These are phyloP conservation scores for Empidonax alnorum DNA, from an alignment of 2,113 vertebrate genomes.

Conservation along the genomic window DNA sequence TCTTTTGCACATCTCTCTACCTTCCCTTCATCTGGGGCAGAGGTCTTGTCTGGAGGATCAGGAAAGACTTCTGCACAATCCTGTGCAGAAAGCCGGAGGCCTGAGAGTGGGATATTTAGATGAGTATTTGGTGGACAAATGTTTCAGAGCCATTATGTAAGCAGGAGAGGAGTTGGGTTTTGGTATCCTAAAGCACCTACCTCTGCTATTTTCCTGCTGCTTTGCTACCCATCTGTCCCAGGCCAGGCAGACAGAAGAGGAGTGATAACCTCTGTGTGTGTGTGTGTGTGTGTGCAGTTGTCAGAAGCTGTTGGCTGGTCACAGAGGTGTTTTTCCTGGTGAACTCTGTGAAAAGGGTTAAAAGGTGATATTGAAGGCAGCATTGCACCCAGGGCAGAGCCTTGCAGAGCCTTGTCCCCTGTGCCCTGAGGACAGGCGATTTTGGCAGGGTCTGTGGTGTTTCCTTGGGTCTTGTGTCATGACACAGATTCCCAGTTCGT, in stretches of 20 bases:
- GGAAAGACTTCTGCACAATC: background rate
- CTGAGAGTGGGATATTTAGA: background rate
- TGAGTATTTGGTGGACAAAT: background rate
- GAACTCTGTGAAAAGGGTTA: background rate
- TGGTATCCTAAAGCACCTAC: background rate
- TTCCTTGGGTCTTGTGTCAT: background rate
- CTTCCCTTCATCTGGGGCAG: background rate
- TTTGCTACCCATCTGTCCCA: background rate
- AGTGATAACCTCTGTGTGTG: rapidly evolving
- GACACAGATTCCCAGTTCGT: background rate
- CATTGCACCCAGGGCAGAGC: background rate
- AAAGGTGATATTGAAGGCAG: background rate
- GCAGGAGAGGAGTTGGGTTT: background rate
- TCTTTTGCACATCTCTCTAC: background rate
- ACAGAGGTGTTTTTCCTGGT: background rate
- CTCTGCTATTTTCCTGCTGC: background rate
- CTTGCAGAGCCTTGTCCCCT: rapidly evolving
- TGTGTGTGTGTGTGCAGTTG: background rate
- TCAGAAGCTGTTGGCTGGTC: background rate
- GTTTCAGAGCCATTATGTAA: background rate
- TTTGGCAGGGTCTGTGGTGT: background rate
- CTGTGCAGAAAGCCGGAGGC: background rate
- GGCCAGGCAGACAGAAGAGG: background rate
- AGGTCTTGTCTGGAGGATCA: background rate
- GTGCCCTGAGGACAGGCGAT: rapidly evolving